These are phyloP conservation scores for Cliona cf. orientalis DNA, from an alignment of 37 sponge, comb jelly and placozoan species.

Conservation along the genomic window DNA sequence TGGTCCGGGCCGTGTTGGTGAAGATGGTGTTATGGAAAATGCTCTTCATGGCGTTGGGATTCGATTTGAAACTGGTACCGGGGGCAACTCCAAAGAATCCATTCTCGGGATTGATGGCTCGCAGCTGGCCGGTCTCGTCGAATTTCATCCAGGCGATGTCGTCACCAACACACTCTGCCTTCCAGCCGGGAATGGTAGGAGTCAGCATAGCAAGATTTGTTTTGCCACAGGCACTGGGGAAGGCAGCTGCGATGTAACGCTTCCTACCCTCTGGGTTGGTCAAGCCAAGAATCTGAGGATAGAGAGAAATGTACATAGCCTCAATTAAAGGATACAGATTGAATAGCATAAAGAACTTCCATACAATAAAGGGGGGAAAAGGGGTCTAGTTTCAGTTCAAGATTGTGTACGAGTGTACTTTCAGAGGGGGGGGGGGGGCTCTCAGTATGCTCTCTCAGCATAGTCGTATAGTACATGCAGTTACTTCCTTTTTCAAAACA, in stretches of 20 bases:
- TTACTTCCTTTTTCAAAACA: too few relatives aligned
- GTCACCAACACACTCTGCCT: conserved; percentile 99
- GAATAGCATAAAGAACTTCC: too few relatives aligned
- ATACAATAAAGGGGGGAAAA: too few relatives aligned
- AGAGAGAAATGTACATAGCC: too few relatives aligned
- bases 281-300: conserved; percentile 85
- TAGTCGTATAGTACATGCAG: too few relatives aligned
- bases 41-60: conserved; percentile 95
- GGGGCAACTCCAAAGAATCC: conserved; percentile 99
- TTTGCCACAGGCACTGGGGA: conserved; percentile 98
- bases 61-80: conserved; percentile 89
- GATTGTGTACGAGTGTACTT: too few relatives aligned
- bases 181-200: conserved; percentile 98
- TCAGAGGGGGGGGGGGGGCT: too few relatives aligned
- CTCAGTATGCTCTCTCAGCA: too few relatives aligned
- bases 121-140: conserved; percentile 80
- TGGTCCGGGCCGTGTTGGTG: conserved; percentile 95
- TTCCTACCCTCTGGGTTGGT: conserved; percentile 94
- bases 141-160: conserved; percentile 99
- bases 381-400: not conserved
- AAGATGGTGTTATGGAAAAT: conserved; percentile 90
- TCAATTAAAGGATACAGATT: too few relatives aligned
- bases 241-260: conserved; percentile 97
- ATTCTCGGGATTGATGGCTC: conserved; percentile 97
- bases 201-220: conserved; percentile 98